Percentiles rank a stretch among this genome's conserved stretches.
These are phyloP conservation scores for Drosophila ercepeae DNA, from an alignment of 1,140 invertebrate species.

Conservation along the genomic window DNA sequence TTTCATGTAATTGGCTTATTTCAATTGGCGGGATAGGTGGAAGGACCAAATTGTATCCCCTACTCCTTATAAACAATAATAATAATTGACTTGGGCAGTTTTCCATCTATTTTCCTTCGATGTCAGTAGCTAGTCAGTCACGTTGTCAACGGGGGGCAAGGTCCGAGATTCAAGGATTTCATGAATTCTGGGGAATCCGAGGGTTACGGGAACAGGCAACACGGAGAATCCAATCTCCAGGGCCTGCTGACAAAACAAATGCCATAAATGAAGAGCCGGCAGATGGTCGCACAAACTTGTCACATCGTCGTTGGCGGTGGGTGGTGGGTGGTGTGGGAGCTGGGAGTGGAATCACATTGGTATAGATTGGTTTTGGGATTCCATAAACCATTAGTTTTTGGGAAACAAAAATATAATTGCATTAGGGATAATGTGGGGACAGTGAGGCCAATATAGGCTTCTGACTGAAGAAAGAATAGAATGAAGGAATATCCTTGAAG, in stretches of 20 bases:
- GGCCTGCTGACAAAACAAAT: conserved; percentile 74
- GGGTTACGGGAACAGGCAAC: conserved; percentile 3
- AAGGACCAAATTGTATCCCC: conserved; percentile 42
- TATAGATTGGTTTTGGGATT: conserved; percentile 7
- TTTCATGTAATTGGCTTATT: background rate
- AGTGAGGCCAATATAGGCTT: background rate
- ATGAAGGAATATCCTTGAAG: too few species aligned
- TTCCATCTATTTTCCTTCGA: conserved; percentile 30
- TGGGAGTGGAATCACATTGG: conserved; percentile 13
- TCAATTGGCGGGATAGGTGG: conserved; percentile 45
- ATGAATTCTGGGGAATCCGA: background rate
- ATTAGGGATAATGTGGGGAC: background rate
- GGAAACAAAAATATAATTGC: conserved; percentile 5
- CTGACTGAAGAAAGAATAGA: background rate
- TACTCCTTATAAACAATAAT: conserved; percentile 55
- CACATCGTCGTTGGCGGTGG: conserved; percentile 13
- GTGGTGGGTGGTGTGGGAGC: background rate
- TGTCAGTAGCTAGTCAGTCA: conserved; percentile 41
- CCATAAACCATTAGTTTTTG: background rate
- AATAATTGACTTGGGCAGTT: conserved; percentile 73
- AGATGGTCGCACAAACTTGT: conserved; percentile 59
- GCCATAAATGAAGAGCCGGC: conserved; percentile 71
- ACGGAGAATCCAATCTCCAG: conserved; percentile 69
- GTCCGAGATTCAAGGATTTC: background rate
- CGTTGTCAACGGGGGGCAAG: conserved; percentile 49